These are phyloP conservation scores for Actinia tenebrosa DNA, from an alignment of 64 coral and sea anemone species.

Conservation along the genomic window DNA sequence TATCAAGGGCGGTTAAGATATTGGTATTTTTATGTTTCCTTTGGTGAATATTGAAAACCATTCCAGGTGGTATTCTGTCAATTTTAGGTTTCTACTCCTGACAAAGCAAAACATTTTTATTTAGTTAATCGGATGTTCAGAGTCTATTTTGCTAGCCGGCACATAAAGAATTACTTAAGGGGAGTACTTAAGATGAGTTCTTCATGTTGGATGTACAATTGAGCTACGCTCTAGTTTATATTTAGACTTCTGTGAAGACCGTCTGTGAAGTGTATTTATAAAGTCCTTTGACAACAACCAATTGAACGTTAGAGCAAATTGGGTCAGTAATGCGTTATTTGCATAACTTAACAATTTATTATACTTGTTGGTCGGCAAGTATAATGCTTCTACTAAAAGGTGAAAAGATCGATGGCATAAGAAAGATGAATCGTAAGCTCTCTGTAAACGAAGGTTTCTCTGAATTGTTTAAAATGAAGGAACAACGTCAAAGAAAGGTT, in stretches of 20 bases:
- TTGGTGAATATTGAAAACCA: neutral
- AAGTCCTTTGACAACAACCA: too few species aligned
- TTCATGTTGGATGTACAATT: neutral
- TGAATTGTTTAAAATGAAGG: neutral
- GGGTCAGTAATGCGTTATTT: too few species aligned
- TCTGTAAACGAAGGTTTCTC: too few species aligned
- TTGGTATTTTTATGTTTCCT: neutral
- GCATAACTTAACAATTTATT: neutral
- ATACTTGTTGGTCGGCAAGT: neutral
- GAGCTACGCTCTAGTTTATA: neutral
- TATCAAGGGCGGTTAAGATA: neutral
- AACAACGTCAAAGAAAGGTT: neutral
- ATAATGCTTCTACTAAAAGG: neutral
- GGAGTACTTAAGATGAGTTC: neutral
- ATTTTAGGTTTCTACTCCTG: too few species aligned
- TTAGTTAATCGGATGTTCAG: neutral
- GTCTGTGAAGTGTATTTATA: too few species aligned
- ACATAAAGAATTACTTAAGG: neutral
- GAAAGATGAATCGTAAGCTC: neutral
- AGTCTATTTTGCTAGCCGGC: neutral
- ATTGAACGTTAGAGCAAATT: neutral
- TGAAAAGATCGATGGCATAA: neutral
- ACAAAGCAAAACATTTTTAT: neutral
- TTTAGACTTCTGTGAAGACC: neutral
- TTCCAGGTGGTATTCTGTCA: neutral